Base-by-base conservation (phyloP, 37 sponge, comb jelly and placozoan species). In the Bolinopsis microptera region DNA sequence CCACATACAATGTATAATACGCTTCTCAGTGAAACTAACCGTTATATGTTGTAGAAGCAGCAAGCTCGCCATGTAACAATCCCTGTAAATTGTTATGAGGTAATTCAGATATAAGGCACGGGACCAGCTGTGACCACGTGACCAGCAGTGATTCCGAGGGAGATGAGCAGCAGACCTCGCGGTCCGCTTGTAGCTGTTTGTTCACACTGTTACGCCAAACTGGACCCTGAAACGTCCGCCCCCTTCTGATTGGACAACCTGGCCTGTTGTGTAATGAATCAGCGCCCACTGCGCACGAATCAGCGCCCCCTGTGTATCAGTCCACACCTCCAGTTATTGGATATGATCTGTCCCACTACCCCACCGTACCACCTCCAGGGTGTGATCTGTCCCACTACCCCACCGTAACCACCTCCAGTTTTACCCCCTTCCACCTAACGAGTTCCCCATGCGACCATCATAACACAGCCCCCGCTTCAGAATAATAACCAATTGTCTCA, bases 301-400 rank as follows among this genome's bases (percentile, higher is more conserved):
- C n/a, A n/a, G n/a, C n/a, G n/a, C n/a, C n/a, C n/a, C n/a, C n/a
- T n/a, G n/a, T n/a, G 5, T 48, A 48, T 13, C 61, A 48, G 9
- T 48, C 74, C 74, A 22, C 74, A 70, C 5, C 74, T 22, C 21
- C 30, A 2, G 25, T 28, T 26, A 9, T 36, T 36, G 33, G 18
- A 18, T 35, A 13, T 36, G 27, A 28, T 32, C 80, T 36, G 8
- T 2, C 80, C 36, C 80, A 28, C 1, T 18, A 8, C 80, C 1
- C 80, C 80, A 28, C 37, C 80, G 33, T 36, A 34, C 80, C 80
- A 28, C 80, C 80, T 77, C 80, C 80, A 5, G 61, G n/a, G n/a
- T n/a, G n/a, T n/a, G n/a, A n/a, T n/a, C n/a, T n/a, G n/a, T n/a
- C n/a, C n/a, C n/a, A n/a, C n/a, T n/a, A n/a, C n/a, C n/a, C n/a